phyloP scores from a whole-genome alignment of 2,888 invertebrate species.

The Neocrepidodera transversa region DNA sequence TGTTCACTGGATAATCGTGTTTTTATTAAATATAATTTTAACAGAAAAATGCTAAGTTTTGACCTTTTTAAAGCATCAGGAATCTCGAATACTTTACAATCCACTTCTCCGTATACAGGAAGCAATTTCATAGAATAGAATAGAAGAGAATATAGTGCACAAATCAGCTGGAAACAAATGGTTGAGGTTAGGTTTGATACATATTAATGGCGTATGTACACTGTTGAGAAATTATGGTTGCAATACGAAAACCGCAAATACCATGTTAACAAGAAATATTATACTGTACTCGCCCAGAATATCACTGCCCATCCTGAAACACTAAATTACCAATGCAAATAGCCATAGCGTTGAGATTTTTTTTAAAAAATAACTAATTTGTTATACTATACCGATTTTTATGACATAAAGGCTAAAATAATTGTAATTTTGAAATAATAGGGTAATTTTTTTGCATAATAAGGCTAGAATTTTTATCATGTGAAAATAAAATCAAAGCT shows the following conservation, averaged over 20 bases:
- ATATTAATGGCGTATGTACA: slow-evolving; percentile 30
- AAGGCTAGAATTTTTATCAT: no score
- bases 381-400: background rate
- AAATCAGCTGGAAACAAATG: slow-evolving; percentile 27
- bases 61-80: background rate
- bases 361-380: background rate
- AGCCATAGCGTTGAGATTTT: background rate
- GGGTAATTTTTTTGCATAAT: no score
- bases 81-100: background rate
- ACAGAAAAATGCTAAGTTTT: no score
- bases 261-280: slow-evolving; percentile 31
- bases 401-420: no score
- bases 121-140: slow-evolving; percentile 4
- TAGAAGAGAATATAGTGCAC: slow-evolving; percentile 18
- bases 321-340: slow-evolving; percentile 21
- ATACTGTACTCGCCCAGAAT: slow-evolving; percentile 20
- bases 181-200: slow-evolving; percentile 32
- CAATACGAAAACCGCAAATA: slow-evolving; percentile 33
- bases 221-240: slow-evolving; percentile 31
- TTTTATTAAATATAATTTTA: no score
- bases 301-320: slow-evolving; percentile 13
- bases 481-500: no score
- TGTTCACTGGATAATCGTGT: no score
- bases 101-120: background rate
- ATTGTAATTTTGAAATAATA: no score